Evolutionary conservation across 1,140 invertebrate genomes (phyloP), one percentile per base, ranked within the genome.

Genomic region (Danaus plexippus): DNA sequence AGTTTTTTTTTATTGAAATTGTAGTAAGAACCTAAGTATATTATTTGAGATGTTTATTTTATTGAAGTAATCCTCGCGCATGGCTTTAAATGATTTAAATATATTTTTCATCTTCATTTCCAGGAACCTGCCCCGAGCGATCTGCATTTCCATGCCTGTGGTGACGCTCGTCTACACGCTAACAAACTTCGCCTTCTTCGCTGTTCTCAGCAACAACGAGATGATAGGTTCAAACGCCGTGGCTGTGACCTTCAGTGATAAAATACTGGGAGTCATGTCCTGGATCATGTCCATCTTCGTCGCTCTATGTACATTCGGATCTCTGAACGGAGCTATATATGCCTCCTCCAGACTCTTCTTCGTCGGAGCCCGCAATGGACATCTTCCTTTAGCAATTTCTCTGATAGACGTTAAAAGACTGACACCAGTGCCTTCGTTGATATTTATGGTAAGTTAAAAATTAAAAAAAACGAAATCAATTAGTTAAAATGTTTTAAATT

Each of bases 271-370:
- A 1, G 80, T 86, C 1, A 89, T 95, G 77, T 90, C 93, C 1
- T 98, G 96, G 93, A 90, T 92, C 46, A 97, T 97, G 92, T 94
- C 95, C 9, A 77, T 96, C 11, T 96, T 95, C 69, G 95, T 97
- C 0, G 95, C 95, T 9, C 90, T 95, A 57, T 96, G 94, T 2
- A 95, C 95, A 2, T 95, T 96, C 81, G 95, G 95, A 6, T 95
- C 94, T 9, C 80, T 97, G 0, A 96, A 96, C 65, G 95, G 95
- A 48, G 94, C 94, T 8, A 97, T 96, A 54, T 96, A 97, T 80
- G 93, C 95, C 10, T 95, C 94, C 0, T 94, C 94, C 0, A 88
- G 94, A 59, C 84, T 98, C 10, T 96, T 97, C 71, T 98, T 98
- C 78, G 96, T 97, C 15, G 97, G 96, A 2, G 96, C 96, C 0